phyloP scores from a whole-genome alignment of 1,140 invertebrate species.

The Drosophila sp. region DNA sequence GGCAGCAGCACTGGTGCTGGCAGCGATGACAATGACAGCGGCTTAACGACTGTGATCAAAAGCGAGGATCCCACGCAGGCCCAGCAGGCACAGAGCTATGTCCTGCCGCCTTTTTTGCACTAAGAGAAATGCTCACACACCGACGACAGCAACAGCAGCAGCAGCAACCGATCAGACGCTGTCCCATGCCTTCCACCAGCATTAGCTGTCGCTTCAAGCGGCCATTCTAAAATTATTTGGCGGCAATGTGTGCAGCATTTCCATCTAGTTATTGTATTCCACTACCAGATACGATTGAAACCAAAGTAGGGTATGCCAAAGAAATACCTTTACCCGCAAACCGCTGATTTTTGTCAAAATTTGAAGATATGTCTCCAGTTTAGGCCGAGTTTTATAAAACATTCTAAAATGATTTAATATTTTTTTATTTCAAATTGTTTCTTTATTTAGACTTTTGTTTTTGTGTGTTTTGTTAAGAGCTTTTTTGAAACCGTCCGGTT shows the following conservation, averaged over 20 bases:
- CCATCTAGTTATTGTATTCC: conserved; percentile 24
- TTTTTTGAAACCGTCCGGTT: conserved; percentile 10
- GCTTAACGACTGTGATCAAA: conserved; percentile 76
- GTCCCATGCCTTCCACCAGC: conserved; percentile 27
- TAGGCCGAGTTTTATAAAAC: no score
- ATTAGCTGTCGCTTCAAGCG: conserved; percentile 56
- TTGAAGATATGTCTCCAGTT: background rate
- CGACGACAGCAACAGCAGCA: conserved; percentile 61
- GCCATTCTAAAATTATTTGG: conserved; percentile 45
- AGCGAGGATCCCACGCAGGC: conserved; percentile 61
- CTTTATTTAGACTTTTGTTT: conserved; percentile 1
- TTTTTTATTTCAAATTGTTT: background rate
- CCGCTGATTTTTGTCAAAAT: background rate
- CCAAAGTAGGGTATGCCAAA: background rate
- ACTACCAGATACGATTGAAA: background rate
- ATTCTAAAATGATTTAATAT: no score
- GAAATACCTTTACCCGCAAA: background rate
- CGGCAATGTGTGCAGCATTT: conserved; percentile 64
- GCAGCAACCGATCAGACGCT: conserved; percentile 41
- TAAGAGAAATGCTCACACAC: conserved; percentile 82
- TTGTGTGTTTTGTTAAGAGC: background rate
- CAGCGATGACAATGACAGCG: conserved; percentile 66
- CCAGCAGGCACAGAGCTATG: conserved; percentile 75
- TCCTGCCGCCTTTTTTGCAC: conserved; percentile 83
- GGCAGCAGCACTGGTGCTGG: conserved; percentile 32